phyloP scores from a whole-genome alignment of 2,888 invertebrate species.

The Pseudolycoriella hygida region DNA sequence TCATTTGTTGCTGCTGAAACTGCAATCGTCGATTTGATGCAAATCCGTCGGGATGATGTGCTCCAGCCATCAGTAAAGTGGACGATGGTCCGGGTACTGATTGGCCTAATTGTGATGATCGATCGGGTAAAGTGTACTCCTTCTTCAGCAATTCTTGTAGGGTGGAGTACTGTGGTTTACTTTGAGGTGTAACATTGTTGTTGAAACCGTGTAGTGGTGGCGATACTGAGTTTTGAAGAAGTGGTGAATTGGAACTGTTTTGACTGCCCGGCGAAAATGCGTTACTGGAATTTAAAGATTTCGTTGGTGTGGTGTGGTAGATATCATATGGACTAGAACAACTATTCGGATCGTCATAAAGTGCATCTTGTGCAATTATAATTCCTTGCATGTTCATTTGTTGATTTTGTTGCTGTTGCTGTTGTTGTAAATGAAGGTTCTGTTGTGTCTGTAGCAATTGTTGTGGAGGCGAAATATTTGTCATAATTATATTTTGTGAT shows the following conservation, averaged over 20 bases:
- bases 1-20: slow-evolving; percentile 9
- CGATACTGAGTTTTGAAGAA: slow-evolving; percentile 27
- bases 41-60: slow-evolving; percentile 4
- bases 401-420: slow-evolving; percentile 6
- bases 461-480: neutral
- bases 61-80: slow-evolving; percentile 26
- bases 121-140: slow-evolving; percentile 38
- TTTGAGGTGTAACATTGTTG: slow-evolving; percentile 10
- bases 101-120: slow-evolving; percentile 37
- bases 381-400: slow-evolving; percentile 9
- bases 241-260: slow-evolving; percentile 34
- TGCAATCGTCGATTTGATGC: slow-evolving; percentile 7
- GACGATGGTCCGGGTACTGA: slow-evolving; percentile 39
- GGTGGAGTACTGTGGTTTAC: slow-evolving; percentile 24
- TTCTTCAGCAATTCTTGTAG: slow-evolving; percentile 51
- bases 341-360: slow-evolving; percentile 15
- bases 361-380: slow-evolving; percentile 9
- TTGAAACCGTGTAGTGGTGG: slow-evolving; percentile 18
- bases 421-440: slow-evolving; percentile 14
- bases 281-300: slow-evolving; percentile 21
- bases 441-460: slow-evolving; percentile 12
- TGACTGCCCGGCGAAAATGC: slow-evolving; percentile 47
- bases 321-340: slow-evolving; percentile 26
- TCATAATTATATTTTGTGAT: slow-evolving; percentile 10
- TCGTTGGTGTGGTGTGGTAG: slow-evolving; percentile 27